Conservation (phyloP, 2,797 vertebrate genomes). For the Nannoperca obscura region DNA sequence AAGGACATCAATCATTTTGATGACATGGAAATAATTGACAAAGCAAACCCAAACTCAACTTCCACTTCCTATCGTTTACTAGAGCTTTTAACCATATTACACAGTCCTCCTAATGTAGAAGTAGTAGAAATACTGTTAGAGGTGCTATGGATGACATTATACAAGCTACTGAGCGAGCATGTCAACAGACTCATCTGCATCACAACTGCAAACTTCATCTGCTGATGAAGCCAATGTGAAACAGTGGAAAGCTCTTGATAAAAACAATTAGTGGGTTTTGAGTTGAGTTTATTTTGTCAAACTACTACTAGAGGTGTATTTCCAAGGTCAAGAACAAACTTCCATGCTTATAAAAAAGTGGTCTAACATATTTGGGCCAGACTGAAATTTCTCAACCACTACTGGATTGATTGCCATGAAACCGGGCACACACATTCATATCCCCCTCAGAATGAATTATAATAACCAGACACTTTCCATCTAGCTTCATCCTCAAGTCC, state of each 20-base stretch:
- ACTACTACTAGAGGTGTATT: too few relatives aligned
- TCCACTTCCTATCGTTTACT: neutral
- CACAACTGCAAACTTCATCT: too few relatives aligned
- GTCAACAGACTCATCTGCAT: neutral
- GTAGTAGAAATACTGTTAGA: neutral
- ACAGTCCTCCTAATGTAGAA: neutral
- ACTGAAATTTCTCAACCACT: neutral
- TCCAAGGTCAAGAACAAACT: neutral
- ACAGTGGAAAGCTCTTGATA: too few relatives aligned
- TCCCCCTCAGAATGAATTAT: neutral
- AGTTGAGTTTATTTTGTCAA: too few relatives aligned
- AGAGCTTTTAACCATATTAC: neutral
- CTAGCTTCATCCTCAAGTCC: neutral
- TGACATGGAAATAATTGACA: neutral
- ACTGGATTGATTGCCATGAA: neutral
- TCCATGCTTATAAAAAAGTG: too few relatives aligned
- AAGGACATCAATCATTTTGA: too few relatives aligned
- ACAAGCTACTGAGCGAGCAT: neutral
- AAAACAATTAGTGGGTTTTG: too few relatives aligned
- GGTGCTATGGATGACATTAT: neutral
- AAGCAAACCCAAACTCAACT: neutral
- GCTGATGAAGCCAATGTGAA: neutral
- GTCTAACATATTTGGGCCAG: neutral
- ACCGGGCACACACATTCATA: too few relatives aligned
- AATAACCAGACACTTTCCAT: neutral